These are phyloP conservation scores for Staurois parvus DNA, from an alignment of 2,797 vertebrate species.

Conservation along the genomic window DNA sequence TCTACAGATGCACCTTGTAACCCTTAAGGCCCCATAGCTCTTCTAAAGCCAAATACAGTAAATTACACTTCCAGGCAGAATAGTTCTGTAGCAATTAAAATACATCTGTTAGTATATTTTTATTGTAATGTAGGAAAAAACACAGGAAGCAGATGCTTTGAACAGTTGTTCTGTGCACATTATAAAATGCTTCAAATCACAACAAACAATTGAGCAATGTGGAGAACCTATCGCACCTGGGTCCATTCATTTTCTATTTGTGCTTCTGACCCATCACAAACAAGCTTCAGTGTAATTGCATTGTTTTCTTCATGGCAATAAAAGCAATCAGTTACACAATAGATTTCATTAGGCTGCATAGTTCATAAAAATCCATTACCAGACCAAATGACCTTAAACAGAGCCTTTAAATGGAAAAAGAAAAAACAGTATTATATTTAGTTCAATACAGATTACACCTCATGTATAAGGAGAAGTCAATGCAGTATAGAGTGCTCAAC, in stretches of 20 bases:
- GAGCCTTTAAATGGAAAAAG: background rate
- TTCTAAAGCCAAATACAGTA: background rate
- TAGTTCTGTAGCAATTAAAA: background rate
- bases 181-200: conserved; percentile 20
- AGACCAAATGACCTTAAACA: background rate
- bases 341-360: background rate
- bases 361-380: background rate
- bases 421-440: background rate
- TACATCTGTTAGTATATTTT: background rate
- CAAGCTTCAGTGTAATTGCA: background rate
- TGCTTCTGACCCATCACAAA: conserved; percentile 7
- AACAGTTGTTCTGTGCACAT: conserved; percentile 22
- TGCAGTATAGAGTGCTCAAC: background rate
- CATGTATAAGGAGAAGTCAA: background rate
- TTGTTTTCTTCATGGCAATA: background rate
- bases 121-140: background rate
- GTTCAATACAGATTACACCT: no score
- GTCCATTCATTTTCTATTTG: conserved; percentile 8
- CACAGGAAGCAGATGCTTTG: conserved; percentile 12
- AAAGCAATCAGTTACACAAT: background rate
- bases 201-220: background rate
- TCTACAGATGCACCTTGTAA: background rate
- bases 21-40: background rate
- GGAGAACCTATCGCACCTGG: conserved; percentile 16
- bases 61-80: background rate